phyloP scores from a whole-genome alignment of 2,113 vertebrate genomes.

The Pluvialis apricaria region DNA sequence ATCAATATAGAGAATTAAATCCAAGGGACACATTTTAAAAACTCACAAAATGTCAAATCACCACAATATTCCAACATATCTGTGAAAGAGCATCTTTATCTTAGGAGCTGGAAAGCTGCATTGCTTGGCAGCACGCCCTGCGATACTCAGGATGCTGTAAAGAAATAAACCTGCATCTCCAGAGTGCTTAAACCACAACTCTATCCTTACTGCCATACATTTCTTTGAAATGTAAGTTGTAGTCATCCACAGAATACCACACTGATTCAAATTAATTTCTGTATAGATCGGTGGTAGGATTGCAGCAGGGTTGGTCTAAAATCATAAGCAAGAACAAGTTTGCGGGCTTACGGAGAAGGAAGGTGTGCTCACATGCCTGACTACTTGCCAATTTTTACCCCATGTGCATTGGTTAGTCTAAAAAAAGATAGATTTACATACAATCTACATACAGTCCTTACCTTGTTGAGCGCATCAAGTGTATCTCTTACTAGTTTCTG shows the following conservation, averaged over 20 bases:
- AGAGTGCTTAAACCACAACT: not conserved
- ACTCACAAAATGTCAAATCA: not conserved
- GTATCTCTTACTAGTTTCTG: not conserved
- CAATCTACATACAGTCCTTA: not conserved
- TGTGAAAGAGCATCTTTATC: not conserved
- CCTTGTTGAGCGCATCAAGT: not conserved
- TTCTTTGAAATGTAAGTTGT: not conserved
- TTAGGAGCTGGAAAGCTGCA: not conserved
- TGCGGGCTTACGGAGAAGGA: not conserved
- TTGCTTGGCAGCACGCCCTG: not conserved
- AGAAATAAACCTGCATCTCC: not conserved
- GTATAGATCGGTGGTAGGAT: not conserved
- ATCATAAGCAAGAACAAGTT: not conserved
- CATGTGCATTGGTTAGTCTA: not conserved
- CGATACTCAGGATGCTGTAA: not conserved
- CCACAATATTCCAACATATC: not conserved
- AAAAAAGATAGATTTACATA: not conserved
- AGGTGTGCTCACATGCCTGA: not conserved
- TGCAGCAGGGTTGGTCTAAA: not conserved
- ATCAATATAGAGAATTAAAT: slow-evolving; percentile 1
- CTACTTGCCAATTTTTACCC: not conserved
- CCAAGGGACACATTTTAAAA: not conserved
- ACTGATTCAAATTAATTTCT: not conserved
- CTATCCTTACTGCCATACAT: not conserved
- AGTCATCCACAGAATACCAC: not conserved